Evolutionary conservation across 2,113 vertebrate species (phyloP), one percentile per base, ranked within the genome.

Genomic region (Psettodes erumei): DNA sequence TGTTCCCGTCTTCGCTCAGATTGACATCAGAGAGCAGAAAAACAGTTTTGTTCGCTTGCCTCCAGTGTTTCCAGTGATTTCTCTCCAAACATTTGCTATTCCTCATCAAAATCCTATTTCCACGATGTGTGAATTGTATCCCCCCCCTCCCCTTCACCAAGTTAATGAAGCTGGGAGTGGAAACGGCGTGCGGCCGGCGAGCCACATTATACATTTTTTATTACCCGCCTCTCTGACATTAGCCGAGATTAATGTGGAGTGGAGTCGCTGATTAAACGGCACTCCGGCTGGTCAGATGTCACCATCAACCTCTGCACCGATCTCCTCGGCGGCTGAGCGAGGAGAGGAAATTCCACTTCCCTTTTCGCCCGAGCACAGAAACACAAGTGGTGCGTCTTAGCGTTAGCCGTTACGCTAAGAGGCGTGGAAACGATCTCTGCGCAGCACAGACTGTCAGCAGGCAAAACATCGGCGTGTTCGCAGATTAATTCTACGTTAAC

Each of bases 141-240:
- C n/a, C n/a, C n/a, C n/a, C n/a, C n/a, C n/a, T n/a, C n/a, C n/a
- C 56, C 10, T 61, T 72, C 56, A 43, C 51, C 45, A 28, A 54
- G 35, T 56, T 81, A 78, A 88, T 85, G 61, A 73, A 59, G 58
- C 51, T 15, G 13, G 55, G 75, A 65, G 62, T 27, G 16, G 63
- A 73, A 59, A 74, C 28, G 30, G 66, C 43, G 51, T 42, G 71
- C 64, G 28, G 58, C 68, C 69, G 45, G 10, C 2, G 11, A 69
- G 72, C 50, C 62, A 53, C 74, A 56, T 86, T 61, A 80, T 67
- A 63, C 32, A 40, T 79, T 45, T 81, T 86, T 85, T 71, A 87
- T 84, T 55, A 77, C 3, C 21, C 35, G 40, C 63, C 53, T 67
- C 59, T 50, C 51, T 59, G 59, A 72, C 77, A 75, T 79, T 65